Percentiles rank a stretch among this genome's conserved stretches.
Conservation (phyloP, 2,113 vertebrate species). For the Hydropotes inermis region DNA sequence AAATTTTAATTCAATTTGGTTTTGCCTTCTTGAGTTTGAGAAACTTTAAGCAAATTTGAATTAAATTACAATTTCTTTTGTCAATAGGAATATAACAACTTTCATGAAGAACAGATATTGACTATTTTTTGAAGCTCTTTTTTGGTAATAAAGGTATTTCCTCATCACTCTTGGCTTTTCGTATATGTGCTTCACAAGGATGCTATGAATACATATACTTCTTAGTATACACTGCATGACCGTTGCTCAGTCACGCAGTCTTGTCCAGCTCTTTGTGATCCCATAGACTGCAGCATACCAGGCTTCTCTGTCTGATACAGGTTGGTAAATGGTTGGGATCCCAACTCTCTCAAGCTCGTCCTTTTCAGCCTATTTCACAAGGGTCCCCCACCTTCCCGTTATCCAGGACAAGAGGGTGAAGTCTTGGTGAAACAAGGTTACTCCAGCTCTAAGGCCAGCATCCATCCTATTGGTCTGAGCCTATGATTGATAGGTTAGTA, state of each 20-base stretch:
- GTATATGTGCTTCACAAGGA: background rate
- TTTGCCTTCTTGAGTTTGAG: background rate
- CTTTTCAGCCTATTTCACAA: background rate
- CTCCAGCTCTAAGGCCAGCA: background rate
- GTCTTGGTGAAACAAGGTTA: background rate
- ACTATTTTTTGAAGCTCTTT: background rate
- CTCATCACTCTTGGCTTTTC: background rate
- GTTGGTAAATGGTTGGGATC: background rate
- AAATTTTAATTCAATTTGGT: background rate
- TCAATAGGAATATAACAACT: background rate
- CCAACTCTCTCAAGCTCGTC: background rate
- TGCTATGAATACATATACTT: background rate
- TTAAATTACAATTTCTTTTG: background rate
- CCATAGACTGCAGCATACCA: background rate
- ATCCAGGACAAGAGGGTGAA: background rate
- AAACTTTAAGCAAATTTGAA: background rate
- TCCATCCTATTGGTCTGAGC: background rate
- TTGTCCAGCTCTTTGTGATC: background rate
- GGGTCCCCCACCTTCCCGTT: background rate
- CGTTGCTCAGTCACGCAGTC: background rate
- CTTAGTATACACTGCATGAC: background rate
- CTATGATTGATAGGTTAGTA: background rate
- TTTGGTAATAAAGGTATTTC: background rate
- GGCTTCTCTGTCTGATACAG: background rate
- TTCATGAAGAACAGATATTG: background rate